Percentiles rank a stretch among this genome's conserved stretches.
Conservation (phyloP, 2,888 invertebrate genomes). For the Syrphus vitripennis region DNA sequence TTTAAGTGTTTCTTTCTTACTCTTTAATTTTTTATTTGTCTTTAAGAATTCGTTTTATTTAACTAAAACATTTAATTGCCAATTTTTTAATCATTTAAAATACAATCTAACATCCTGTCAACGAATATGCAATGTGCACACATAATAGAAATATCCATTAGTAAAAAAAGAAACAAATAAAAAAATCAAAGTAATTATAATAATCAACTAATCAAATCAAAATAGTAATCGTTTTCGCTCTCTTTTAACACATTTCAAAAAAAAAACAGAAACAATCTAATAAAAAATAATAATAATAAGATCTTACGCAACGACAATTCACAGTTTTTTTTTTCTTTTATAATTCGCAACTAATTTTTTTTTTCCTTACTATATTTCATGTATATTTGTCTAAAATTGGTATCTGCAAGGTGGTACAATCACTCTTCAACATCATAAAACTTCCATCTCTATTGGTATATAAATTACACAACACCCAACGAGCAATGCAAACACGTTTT, state of each 20-base stretch:
- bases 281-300: background rate
- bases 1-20: background rate
- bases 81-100: slow-evolving; percentile 7
- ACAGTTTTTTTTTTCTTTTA: slow-evolving; percentile 11
- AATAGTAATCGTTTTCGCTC: slow-evolving; percentile 16
- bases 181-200: slow-evolving; percentile 31
- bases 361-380: slow-evolving; percentile 1
- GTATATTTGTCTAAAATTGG: slow-evolving; percentile 64
- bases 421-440: slow-evolving; percentile 32
- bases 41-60: background rate
- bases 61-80: background rate
- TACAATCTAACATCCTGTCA: slow-evolving; percentile 42
- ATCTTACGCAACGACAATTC: slow-evolving; percentile 53
- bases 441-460: slow-evolving; percentile 51
- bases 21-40: background rate
- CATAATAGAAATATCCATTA: slow-evolving; percentile 27
- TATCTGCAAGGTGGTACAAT: slow-evolving; percentile 69
- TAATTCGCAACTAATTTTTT: slow-evolving; percentile 32
- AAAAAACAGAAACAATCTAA: background rate
- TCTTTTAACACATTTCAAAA: background rate
- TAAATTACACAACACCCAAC: slow-evolving; percentile 69
- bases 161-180: background rate
- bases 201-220: slow-evolving; percentile 60
- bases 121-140: slow-evolving; percentile 29
- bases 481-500: slow-evolving; percentile 60